Evolutionary conservation across 2,888 invertebrate genomes (phyloP).

Genomic region (Megalurothrips usitatus): DNA sequence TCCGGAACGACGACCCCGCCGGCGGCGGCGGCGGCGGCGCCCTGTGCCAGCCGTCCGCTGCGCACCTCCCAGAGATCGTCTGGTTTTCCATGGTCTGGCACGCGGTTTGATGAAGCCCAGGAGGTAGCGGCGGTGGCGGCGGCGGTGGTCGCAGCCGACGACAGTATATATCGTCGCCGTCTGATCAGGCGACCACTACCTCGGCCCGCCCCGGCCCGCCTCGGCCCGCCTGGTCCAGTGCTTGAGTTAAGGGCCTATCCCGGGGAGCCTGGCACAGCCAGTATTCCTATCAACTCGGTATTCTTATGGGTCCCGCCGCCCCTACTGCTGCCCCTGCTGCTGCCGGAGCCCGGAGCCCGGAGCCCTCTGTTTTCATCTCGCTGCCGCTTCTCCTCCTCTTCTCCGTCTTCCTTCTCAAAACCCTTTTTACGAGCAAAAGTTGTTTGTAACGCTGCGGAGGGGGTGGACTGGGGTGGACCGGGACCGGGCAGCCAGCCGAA

Average conservation of each 20-base stretch:
- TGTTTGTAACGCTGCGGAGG: background rate
- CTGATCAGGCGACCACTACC: background rate
- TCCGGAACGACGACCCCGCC: background rate
- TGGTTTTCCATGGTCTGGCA: slow-evolving; percentile 14
- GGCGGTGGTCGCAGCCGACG: too few relatives aligned
- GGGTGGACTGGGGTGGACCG: background rate
- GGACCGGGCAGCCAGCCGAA: background rate
- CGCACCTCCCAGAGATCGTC: background rate
- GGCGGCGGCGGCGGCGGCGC: background rate
- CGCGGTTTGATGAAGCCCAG: background rate
- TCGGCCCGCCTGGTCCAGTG: background rate
- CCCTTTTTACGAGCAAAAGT: slow-evolving; percentile 20
- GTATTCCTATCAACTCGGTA: background rate
- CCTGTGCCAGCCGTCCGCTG: background rate
- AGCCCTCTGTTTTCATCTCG: background rate
- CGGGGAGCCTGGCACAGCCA: background rate
- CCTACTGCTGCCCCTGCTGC: background rate
- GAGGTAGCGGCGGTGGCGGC: too few relatives aligned
- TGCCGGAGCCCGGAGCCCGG: background rate
- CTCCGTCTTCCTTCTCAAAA: background rate
- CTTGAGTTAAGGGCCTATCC: background rate
- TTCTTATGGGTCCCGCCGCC: background rate
- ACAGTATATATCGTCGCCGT: background rate
- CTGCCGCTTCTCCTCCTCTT: background rate
- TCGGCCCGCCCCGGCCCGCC: too few relatives aligned